Base-by-base conservation (phyloP, 1,140 invertebrate genomes). In the Mercenaria mercenaria region DNA sequence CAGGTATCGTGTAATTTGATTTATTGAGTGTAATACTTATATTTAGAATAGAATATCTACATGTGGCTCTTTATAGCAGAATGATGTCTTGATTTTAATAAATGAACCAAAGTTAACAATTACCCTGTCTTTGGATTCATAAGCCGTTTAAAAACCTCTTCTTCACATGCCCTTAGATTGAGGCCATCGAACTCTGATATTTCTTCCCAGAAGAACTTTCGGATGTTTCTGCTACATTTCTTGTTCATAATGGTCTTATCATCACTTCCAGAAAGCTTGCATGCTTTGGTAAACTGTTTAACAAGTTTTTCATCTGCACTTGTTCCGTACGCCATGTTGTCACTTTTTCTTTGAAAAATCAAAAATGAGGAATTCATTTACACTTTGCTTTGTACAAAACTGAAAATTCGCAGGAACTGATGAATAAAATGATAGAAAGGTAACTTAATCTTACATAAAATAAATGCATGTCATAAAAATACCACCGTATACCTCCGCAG, bases 121-220 rank as follows among this genome's bases (percentile, higher is more conserved):
- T 85, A 85, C 83, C 67, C 61, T 41, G 72, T 72, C 34, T 85
- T 85, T 56, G 72, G 43, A 37, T 85, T 37, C 50, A 74, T 59
- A 6, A 85, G 43, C 18, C 50, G 15, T 52, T 85, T 85, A 32
- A 85, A 85, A 10, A 74, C 67, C 10, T 11, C 47, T 29, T 85
- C 67, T 41, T 85, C 83, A 56, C 83, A 85, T 43, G 13, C 34
- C 34, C 32, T 50, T 0, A 85, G 64, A 26, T 74, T 39, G 10
- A 52, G 23, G 20, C 37, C 64, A n/a, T 85, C 69, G 0, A 85
- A 39, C 23, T 85, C 83, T 6, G 43, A 26, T 29, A 85, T 72
- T 39, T 85, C 29, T 39, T 85, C 83, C 83, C 83, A 85, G 69
- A 85, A 85, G 41, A 85, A 85, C 26, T 72, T 67, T 10, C 83